Evolutionary conservation across 2,113 vertebrate genomes (phyloP), one percentile per base, ranked within the genome.

Genomic region (Trematocara macrostoma): DNA sequence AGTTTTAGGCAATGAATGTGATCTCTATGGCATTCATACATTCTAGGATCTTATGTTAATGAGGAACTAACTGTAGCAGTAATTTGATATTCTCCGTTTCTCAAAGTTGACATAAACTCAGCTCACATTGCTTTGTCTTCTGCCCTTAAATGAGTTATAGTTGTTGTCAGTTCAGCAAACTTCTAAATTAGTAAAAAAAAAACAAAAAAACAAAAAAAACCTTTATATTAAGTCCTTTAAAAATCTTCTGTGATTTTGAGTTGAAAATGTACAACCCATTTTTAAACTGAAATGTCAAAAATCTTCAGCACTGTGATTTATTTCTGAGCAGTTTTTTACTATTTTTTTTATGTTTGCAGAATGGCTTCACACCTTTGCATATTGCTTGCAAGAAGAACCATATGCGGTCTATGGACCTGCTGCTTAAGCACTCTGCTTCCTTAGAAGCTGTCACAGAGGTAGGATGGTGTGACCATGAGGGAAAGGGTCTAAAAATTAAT

Each of bases 331-430:
- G 8, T 47, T 29, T 71, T 10, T 71, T 16, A 15, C 12, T 6
- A 0, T 78, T 79, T 29, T 31, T 31, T 59, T 85, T 81, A 9
- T 89, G 42, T 61, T 79, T 91, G 79, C 92, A 99, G 99, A 99
- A 99, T 3, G 99, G 99, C 88, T 99, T 99, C 90, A 99, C 99
- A 0, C 99, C 99, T 15, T 96, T 99, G 47, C 98, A 99, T 71
- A 99, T 99, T 0, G 98, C 98, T 92, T 99, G 99, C 92, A 99
- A 99, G 96, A 99, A 99, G 96, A 99, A 98, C 95, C 99, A 99
- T 89, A 96, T 98, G 93, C 96, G 98, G 0, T 98, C 98, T 85
- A 99, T 99, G 99, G 99, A 99, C 86, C 96, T 99, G 88, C 96
- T 99, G 85, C 95, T 99, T 81, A 99, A 99, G 95, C 98, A 97